Evolutionary conservation across 2,113 vertebrate genomes (phyloP).

Genomic region (Cynoglossus semilaevis): DNA sequence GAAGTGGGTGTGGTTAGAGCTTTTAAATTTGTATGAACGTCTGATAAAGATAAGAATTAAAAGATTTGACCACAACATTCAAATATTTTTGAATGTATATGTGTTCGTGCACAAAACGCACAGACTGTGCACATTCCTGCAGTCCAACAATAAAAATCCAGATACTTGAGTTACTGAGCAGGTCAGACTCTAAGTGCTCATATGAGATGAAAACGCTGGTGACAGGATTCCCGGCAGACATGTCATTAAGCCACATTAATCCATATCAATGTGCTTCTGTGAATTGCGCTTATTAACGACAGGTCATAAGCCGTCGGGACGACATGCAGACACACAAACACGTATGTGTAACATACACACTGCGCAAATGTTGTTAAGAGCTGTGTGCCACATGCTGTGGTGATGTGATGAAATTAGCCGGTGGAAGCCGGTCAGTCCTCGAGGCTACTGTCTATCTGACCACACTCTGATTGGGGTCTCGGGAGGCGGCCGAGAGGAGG

Average conservation of each 20-base stretch:
- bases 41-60: too few species aligned
- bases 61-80: too few species aligned
- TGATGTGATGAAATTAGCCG: constrained; percentile 74
- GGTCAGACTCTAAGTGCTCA: constrained; percentile 4
- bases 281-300: constrained; percentile 46
- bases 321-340: constrained; percentile 7
- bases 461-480: constrained; percentile 61
- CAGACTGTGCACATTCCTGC: constrained; percentile 38
- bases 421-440: constrained; percentile 65
- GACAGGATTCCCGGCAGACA: constrained; percentile 24
- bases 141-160: constrained; percentile 18
- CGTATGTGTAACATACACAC: constrained; percentile 34
- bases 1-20: too few species aligned
- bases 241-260: constrained; percentile 41
- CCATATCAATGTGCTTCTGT: constrained; percentile 31
- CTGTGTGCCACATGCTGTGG: constrained; percentile 61
- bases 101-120: neutral
- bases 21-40: too few species aligned
- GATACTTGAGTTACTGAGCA: constrained; percentile 1
- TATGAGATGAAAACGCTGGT: constrained; percentile 10
- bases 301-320: constrained; percentile 37
- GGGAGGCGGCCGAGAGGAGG: constrained; percentile 15
- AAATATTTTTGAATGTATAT: neutral
- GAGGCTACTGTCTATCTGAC: constrained; percentile 70
- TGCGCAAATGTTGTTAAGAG: constrained; percentile 65